Percentiles rank a stretch among this genome's conserved stretches.
These are phyloP conservation scores for Tetragonula clypearis DNA, from an alignment of 1,140 invertebrate species.

Conservation along the genomic window DNA sequence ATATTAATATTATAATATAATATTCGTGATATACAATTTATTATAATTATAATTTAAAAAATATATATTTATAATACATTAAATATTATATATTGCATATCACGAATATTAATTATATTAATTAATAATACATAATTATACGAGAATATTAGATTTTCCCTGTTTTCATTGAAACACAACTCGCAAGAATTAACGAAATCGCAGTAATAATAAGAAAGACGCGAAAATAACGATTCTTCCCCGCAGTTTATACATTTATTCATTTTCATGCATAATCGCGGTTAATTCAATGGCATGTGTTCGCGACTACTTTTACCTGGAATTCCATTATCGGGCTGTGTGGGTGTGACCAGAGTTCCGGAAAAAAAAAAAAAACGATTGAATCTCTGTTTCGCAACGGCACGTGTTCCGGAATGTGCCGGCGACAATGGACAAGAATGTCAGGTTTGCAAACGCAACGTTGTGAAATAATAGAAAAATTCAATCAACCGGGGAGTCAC, in stretches of 20 bases:
- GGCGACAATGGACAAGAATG: neutral
- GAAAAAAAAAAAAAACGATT: neutral
- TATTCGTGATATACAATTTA: no score
- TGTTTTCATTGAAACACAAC: neutral
- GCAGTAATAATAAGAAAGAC: no score
- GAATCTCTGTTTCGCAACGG: neutral
- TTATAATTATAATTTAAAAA: no score
- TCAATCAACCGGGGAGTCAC: neutral
- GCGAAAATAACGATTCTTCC: neutral
- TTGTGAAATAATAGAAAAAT: neutral
- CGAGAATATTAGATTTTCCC: neutral
- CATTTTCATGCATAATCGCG: neutral
- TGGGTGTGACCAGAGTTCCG: neutral
- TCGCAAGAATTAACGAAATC: neutral
- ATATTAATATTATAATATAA: no score
- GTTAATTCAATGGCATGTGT: neutral
- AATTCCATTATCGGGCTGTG: neutral
- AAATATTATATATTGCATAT: no score
- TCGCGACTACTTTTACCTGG: constrained; percentile 13
- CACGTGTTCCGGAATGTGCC: neutral
- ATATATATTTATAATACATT: no score
- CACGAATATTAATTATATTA: no score
- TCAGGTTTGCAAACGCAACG: neutral
- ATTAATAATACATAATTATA: no score
- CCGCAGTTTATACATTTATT: neutral